Evolutionary conservation across 2,888 invertebrate species (phyloP).

Genomic region (Ophion obscuratus): DNA sequence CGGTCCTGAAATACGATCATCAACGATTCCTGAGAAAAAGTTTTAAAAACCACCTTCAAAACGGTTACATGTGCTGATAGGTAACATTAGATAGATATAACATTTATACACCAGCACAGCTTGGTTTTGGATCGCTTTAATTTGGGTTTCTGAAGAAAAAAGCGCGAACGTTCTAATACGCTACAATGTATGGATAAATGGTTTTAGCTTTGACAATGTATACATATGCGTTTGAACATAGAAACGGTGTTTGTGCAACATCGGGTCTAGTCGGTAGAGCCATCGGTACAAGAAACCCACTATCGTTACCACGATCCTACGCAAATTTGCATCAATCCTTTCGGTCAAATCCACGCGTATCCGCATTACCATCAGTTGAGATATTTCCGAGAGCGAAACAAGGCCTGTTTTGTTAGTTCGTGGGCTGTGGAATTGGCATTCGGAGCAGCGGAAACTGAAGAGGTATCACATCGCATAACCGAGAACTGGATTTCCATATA

Average conservation of each 20-base stretch:
- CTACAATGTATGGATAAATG: neutral
- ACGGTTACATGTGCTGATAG: neutral
- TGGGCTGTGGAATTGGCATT: slow-evolving; percentile 38
- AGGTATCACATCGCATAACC: slow-evolving; percentile 46
- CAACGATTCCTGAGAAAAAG: no score
- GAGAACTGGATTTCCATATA: slow-evolving; percentile 60
- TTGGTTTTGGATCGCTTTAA: neutral
- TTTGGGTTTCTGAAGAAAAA: neutral
- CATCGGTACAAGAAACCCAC: neutral
- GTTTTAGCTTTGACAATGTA: neutral
- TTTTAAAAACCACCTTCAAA: neutral
- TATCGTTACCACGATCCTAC: slow-evolving; percentile 16
- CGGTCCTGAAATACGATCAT: neutral
- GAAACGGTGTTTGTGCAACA: slow-evolving; percentile 6
- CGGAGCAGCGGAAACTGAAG: slow-evolving; percentile 43
- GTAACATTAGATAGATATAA: neutral
- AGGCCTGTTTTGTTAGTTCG: slow-evolving; percentile 35
- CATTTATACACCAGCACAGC: neutral
- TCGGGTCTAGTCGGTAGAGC: slow-evolving; percentile 2
- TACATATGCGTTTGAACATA: neutral
- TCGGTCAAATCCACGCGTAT: slow-evolving; percentile 1
- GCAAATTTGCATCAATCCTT: slow-evolving; percentile 55
- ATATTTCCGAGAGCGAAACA: slow-evolving; percentile 32
- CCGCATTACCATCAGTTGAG: neutral
- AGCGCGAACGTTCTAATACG: neutral